A percentile compares a stretch with the other conserved stretches of the same genome.
These are phyloP conservation scores for Epinephelus cyanopodus DNA, from an alignment of 2,113 vertebrate species.

Conservation along the genomic window DNA sequence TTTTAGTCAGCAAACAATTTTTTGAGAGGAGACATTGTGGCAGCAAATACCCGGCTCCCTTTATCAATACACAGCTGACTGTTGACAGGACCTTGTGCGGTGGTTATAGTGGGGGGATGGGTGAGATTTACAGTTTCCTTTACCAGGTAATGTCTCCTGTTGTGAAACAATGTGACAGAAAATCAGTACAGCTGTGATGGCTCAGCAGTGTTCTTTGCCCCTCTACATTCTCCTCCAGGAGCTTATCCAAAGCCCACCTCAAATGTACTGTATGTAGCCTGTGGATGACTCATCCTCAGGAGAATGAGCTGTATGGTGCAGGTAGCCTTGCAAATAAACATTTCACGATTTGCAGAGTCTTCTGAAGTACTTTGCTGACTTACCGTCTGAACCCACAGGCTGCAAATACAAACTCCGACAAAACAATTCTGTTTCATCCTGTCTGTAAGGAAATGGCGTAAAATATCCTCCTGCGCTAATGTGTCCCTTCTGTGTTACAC, in stretches of 20 bases:
- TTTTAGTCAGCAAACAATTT: conserved; percentile 37
- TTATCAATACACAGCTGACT: conserved; percentile 64
- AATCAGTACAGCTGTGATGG: conserved; percentile 81
- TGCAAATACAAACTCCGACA: conserved; percentile 59
- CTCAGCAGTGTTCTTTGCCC: conserved; percentile 76
- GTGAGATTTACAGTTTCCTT: conserved; percentile 78
- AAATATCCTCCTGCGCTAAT: conserved; percentile 38
- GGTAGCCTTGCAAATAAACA: conserved; percentile 82
- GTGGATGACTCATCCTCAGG: conserved; percentile 84
- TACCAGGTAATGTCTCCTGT: conserved; percentile 79
- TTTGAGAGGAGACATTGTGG: conserved; percentile 33
- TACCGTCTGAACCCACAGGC: conserved; percentile 62
- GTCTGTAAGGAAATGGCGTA: conserved; percentile 15
- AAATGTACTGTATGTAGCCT: conserved; percentile 74
- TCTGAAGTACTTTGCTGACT: conserved; percentile 72
- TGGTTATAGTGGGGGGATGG: conserved; percentile 56
- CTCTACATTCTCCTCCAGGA: conserved; percentile 70
- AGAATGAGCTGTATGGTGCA: conserved; percentile 77
- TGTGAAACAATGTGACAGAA: conserved; percentile 84
- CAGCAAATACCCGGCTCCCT: conserved; percentile 48
- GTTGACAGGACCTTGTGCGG: conserved; percentile 67
- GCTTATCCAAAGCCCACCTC: conserved; percentile 76
- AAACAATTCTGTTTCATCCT: conserved; percentile 39
- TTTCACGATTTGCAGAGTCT: conserved; percentile 69
- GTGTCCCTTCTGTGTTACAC: conserved; percentile 41